phyloP scores from a whole-genome alignment of 1,140 invertebrate species.

The Heliconius congener region DNA sequence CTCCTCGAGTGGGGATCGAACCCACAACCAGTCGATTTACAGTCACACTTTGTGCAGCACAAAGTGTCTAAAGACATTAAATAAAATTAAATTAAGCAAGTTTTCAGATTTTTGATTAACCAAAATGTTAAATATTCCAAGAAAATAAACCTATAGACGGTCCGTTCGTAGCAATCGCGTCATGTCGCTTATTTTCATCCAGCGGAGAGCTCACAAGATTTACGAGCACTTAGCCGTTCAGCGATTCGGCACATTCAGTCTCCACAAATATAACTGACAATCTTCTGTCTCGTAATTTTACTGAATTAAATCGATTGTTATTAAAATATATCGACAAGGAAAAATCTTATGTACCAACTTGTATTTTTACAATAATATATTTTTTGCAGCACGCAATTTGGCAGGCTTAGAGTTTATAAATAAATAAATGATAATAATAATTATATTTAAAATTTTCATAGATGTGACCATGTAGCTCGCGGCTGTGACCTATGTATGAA shows the following conservation, averaged over 20 bases:
- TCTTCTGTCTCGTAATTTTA: slow-evolving; percentile 71
- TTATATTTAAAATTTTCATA: too few relatives aligned
- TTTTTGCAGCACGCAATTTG: background rate
- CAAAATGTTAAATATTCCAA: background rate
- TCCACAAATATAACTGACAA: slow-evolving; percentile 70
- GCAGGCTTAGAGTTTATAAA: too few relatives aligned
- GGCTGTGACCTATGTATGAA: too few relatives aligned
- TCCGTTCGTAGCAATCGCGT: slow-evolving; percentile 36
- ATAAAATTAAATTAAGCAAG: too few relatives aligned
- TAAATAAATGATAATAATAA: too few relatives aligned
- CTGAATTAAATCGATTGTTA: slow-evolving; percentile 65
- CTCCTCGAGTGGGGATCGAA: too few relatives aligned
- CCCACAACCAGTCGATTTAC: too few relatives aligned
- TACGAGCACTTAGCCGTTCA: slow-evolving; percentile 72
- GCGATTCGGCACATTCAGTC: slow-evolving; percentile 74
- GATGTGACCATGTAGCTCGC: too few relatives aligned
- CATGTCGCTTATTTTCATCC: slow-evolving; percentile 69
- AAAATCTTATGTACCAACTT: slow-evolving; percentile 1
- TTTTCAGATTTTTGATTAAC: too few relatives aligned
- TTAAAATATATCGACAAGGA: slow-evolving; percentile 24
- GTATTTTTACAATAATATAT: background rate
- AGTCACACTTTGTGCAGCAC: too few relatives aligned
- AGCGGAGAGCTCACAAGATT: slow-evolving; percentile 66
- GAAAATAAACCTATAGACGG: slow-evolving; percentile 21
- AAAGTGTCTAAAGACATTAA: too few relatives aligned